Percentiles rank a stretch among this genome's conserved stretches.
These are phyloP conservation scores for Pollenia angustigena DNA, from an alignment of 2,888 invertebrate species.

Conservation along the genomic window DNA sequence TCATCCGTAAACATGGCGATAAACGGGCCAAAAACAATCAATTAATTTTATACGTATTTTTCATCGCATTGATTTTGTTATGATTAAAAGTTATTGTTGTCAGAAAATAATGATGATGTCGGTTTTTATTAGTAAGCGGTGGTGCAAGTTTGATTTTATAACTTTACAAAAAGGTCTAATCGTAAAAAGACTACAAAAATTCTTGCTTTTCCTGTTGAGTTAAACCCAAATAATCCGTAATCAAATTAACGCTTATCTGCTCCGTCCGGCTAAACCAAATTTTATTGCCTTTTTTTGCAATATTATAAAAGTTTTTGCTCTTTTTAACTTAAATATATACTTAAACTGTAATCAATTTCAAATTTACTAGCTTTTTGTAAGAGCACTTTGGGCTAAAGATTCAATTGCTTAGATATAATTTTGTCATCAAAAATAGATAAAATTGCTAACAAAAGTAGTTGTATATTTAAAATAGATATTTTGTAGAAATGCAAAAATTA, in stretches of 20 bases:
- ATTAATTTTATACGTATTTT: conserved; percentile 77
- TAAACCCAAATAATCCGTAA: no score
- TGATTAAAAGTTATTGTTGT: conserved; percentile 5
- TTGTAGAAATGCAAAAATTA: neutral
- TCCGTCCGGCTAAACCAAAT: no score
- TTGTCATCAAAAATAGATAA: neutral
- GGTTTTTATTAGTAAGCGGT: neutral
- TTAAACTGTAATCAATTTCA: no score
- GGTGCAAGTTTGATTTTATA: neutral
- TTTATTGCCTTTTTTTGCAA: neutral
- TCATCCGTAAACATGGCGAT: conserved; percentile 79
- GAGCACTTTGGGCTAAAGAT: neutral
- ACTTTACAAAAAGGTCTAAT: no score
- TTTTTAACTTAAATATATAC: no score
- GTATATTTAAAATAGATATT: no score
- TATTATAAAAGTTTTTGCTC: neutral
- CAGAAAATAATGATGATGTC: neutral
- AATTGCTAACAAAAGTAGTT: neutral
- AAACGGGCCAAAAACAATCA: conserved; percentile 79
- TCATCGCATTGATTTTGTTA: conserved; percentile 33
- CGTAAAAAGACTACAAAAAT: no score
- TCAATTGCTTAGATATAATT: neutral
- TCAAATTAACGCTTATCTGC: no score
- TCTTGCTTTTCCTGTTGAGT: no score
- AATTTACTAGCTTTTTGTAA: no score